Evolutionary conservation across 2,113 vertebrate species (phyloP).

Genomic region (Aplodontia rufa): DNA sequence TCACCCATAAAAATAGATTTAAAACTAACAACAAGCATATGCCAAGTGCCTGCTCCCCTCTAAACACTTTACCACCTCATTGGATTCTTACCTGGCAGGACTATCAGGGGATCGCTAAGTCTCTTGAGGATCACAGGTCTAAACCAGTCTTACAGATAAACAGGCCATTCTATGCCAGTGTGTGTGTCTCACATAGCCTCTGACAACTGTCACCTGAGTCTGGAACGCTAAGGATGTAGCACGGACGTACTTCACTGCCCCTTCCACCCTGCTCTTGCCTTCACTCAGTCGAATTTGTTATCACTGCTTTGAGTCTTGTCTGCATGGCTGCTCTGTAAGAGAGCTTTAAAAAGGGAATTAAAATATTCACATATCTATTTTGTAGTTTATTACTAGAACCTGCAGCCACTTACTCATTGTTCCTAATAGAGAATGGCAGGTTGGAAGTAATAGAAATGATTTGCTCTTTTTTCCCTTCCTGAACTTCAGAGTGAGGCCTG

Average conservation of each 20-base stretch:
- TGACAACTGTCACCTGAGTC: background rate
- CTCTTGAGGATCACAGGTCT: background rate
- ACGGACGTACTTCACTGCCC: background rate
- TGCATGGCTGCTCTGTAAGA: background rate
- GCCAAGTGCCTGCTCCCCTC: accelerated
- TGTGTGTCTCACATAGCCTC: accelerated
- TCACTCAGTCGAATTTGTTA: background rate
- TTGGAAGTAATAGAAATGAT: background rate
- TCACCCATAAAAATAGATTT: background rate
- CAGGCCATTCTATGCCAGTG: background rate
- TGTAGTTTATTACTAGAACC: background rate
- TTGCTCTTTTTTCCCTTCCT: background rate
- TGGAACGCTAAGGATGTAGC: background rate
- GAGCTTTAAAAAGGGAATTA: slow-evolving; percentile 53
- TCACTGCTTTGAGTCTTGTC: background rate
- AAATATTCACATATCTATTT: slow-evolving; percentile 1
- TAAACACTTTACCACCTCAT: background rate
- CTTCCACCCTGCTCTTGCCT: background rate
- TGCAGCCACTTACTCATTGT: background rate
- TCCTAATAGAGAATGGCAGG: background rate
- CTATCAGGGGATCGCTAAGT: background rate
- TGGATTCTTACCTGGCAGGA: background rate
- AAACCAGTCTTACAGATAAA: background rate
- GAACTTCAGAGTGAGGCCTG: no score
- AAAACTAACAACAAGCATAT: background rate